Conservation (phyloP, 2,888 invertebrate genomes). For the Dryobotodes eremita region DNA sequence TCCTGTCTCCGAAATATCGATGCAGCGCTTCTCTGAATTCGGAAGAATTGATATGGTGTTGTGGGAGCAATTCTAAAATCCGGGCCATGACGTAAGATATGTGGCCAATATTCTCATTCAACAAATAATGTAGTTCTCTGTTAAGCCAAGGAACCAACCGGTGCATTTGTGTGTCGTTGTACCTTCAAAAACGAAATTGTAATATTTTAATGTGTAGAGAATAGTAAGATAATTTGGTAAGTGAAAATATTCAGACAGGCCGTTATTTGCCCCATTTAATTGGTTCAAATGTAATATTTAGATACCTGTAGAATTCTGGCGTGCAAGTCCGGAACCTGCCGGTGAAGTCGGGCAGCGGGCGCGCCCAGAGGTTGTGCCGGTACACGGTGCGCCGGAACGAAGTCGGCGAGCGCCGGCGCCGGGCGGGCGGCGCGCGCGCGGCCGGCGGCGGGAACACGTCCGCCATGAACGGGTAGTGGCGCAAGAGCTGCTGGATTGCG, state of each 20-base stretch:
- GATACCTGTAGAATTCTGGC: constrained; percentile 94
- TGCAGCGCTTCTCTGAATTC: constrained; percentile 93
- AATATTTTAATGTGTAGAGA: constrained; percentile 15
- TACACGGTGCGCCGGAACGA: constrained; percentile 94
- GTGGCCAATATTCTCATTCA: constrained; percentile 92
- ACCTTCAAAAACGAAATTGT: constrained; percentile 84
- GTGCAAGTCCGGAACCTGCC: constrained; percentile 94
- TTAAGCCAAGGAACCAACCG: constrained; percentile 97
- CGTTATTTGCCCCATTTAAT: neutral
- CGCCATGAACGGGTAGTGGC: constrained; percentile 85
- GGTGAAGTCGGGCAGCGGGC: constrained; percentile 92
- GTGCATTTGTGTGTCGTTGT: constrained; percentile 95
- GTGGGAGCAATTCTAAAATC: constrained; percentile 93
- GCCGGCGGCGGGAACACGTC: constrained; percentile 72
- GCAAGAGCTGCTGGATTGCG: constrained; percentile 91
- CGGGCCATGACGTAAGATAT: constrained; percentile 92
- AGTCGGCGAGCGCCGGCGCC: constrained; percentile 82
- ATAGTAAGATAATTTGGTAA: neutral
- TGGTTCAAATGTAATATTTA: neutral
- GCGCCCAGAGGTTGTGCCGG: constrained; percentile 94
- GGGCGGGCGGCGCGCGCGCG: constrained; percentile 68
- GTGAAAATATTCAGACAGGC: neutral
- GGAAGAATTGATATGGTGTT: constrained; percentile 92
- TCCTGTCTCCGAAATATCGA: constrained; percentile 93
- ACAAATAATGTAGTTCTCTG: constrained; percentile 95